phyloP scores from a whole-genome alignment of 1,140 invertebrate species.

The Danaus melanippus region DNA sequence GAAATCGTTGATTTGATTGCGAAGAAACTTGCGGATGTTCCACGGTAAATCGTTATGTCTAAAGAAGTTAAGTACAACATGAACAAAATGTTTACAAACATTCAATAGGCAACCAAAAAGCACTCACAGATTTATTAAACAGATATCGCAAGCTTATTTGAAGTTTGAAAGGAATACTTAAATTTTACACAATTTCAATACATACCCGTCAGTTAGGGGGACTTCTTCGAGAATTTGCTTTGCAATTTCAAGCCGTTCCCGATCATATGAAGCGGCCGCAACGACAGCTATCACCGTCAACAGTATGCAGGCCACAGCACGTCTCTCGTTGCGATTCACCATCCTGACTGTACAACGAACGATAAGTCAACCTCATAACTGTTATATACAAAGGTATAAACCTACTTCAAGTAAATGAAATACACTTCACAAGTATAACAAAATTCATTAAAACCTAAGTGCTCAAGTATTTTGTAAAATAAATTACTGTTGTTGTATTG shows the following conservation, averaged over 20 bases:
- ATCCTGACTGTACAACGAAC: constrained; percentile 35
- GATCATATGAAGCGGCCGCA: constrained; percentile 60
- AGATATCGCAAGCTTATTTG: neutral
- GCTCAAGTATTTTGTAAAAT: no score
- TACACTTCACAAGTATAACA: no score
- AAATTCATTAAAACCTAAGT: no score
- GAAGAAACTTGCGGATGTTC: constrained; percentile 85
- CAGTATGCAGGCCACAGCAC: constrained; percentile 51
- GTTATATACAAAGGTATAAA: no score
- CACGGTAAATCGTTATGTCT: constrained; percentile 91
- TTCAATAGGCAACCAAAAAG: constrained; percentile 19
- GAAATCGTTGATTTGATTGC: constrained; percentile 82
- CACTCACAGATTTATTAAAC: neutral
- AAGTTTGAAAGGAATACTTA: no score
- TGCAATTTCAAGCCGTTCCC: constrained; percentile 76
- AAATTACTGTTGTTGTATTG: no score
- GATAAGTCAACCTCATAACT: neutral
- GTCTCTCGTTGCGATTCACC: constrained; percentile 40
- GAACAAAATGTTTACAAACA: no score
- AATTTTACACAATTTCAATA: constrained; percentile 5
- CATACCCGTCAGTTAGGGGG: constrained; percentile 78
- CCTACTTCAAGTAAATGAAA: no score
- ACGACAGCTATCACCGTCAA: constrained; percentile 57
- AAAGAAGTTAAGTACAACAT: no score
- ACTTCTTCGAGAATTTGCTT: constrained; percentile 76